A percentile compares a stretch with the other conserved stretches of the same genome.
Evolutionary conservation across 2,888 invertebrate species (phyloP).

Genomic region (Nephrocerus scutellatus): DNA sequence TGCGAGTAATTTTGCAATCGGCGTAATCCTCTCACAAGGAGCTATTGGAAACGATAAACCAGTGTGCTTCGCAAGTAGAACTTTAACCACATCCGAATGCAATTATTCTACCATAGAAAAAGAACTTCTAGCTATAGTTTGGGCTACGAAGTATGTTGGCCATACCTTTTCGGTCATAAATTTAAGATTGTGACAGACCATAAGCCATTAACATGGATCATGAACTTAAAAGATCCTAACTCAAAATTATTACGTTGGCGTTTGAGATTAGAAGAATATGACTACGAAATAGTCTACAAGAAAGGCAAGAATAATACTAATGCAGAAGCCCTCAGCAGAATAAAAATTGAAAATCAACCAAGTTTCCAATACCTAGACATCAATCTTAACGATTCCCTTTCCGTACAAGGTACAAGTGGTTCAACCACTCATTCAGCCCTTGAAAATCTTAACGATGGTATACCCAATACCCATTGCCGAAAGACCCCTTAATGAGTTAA

Average conservation of each 20-base stretch:
- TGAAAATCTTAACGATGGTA: slow-evolving; percentile 12
- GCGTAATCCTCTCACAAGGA: slow-evolving; percentile 18
- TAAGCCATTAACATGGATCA: slow-evolving; percentile 27
- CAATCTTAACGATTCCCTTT: too few relatives aligned
- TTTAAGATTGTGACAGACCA: slow-evolving; percentile 43
- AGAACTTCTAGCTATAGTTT: slow-evolving; percentile 16
- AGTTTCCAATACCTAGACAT: background rate
- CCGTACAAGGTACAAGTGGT: slow-evolving; percentile 5
- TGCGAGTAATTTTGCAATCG: slow-evolving; percentile 19
- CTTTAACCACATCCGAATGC: slow-evolving; percentile 9
- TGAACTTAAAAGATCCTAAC: slow-evolving; percentile 18
- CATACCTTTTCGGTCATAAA: slow-evolving; percentile 35
- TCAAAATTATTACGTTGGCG: slow-evolving; percentile 17
- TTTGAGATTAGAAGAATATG: slow-evolving; percentile 14
- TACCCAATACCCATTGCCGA: slow-evolving; percentile 14
- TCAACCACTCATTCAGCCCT: slow-evolving; percentile 7
- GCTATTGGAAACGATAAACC: slow-evolving; percentile 9
- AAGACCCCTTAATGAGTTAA: slow-evolving; percentile 19
- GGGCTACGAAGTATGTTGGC: slow-evolving; percentile 29
- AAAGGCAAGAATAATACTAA: slow-evolving; percentile 12
- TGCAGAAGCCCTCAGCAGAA: slow-evolving; percentile 19
- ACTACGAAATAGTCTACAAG: slow-evolving; percentile 16
- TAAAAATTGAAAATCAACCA: slow-evolving; percentile 11
- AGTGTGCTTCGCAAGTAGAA: slow-evolving; percentile 13
- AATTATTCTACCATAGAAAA: slow-evolving; percentile 20